Base-by-base conservation (phyloP, 2,888 invertebrate species). In the Athalia cordata region DNA sequence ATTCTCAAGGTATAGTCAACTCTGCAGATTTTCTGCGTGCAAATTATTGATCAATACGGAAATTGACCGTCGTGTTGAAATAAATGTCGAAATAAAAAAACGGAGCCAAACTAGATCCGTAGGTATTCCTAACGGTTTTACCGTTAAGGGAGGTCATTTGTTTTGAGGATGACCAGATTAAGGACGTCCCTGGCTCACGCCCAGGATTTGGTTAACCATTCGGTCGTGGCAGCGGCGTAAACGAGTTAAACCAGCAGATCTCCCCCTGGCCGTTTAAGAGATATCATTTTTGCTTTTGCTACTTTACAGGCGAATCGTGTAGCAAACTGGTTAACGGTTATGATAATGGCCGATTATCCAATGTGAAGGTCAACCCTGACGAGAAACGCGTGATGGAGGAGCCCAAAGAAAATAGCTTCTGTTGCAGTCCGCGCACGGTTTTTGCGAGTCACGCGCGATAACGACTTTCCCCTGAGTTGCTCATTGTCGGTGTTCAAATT, bases 161-260 rank as follows among this genome's bases (percentile, higher is more conserved):
- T 75, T 75, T 62, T 50, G 64, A 75, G 64, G 62, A 75, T 8
- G 75, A 75, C 50, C 75, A 75, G 75, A 75, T 75, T 75, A 75
- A 49, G 64, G 75, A 62, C 61, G 62, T 52, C 64, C 52, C 75
- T 62, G 75, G 75, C 75, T 62, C 75, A 64, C 75, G 64, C 75
- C 75, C 62, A 64, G 75, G 59, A 75, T 64, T 64, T 62, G 64
- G 75, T 75, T 75, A 64, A 49, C 75, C 75, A 64, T 75, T 75
- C 75, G 75, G 75, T 75, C 7, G 5, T 62, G 62, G 75, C 62
- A 62, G 62, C 75, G 59, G 72, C 75, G 75, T 62, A 75, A 75
- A 75, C 75, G 64, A 75, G 75, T 64, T 75, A 64, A 75, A 75
- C 75, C 75, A 52, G 62, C n/a, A 61, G 52, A 62, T 49, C 64